These are phyloP conservation scores for Macaria notata DNA, from an alignment of 2,888 invertebrate species.

Conservation along the genomic window DNA sequence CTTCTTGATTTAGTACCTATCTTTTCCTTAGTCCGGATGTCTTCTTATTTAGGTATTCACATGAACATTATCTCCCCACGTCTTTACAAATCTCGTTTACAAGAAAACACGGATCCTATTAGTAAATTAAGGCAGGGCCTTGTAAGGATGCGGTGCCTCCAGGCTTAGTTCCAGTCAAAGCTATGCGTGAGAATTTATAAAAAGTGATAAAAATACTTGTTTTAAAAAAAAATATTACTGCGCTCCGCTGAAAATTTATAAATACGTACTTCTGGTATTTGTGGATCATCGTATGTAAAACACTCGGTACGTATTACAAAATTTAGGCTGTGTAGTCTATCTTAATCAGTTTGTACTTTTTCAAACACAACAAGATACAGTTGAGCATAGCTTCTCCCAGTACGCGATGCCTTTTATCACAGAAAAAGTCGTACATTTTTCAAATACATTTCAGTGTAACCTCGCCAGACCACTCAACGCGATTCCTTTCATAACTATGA, in stretches of 20 bases:
- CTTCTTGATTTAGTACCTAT: no score
- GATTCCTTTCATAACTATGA: conserved; percentile 72
- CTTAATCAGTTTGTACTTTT: no score
- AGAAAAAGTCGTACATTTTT: conserved; percentile 35
- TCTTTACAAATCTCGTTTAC: conserved; percentile 31
- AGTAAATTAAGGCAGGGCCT: conserved; percentile 39
- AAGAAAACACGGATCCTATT: conserved; percentile 37
- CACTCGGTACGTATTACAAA: no score
- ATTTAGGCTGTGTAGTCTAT: no score
- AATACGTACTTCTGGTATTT: no score
- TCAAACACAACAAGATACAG: no score
- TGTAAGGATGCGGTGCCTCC: conserved; percentile 13
- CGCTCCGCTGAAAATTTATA: no score
- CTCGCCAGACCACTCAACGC: conserved; percentile 58
- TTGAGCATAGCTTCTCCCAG: no score
- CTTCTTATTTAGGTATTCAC: conserved; percentile 1
- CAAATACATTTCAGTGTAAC: conserved; percentile 43
- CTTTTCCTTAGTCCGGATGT: no score
- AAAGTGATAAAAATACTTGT: no score
- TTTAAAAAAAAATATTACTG: no score
- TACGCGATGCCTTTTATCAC: neutral
- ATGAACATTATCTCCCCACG: conserved; percentile 14
- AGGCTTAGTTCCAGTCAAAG: neutral
- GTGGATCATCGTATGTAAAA: no score
- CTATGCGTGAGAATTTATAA: neutral